Percentiles rank a stretch among this genome's conserved stretches.
Evolutionary conservation across 2,113 vertebrate genomes (phyloP).

Genomic region (Nannospalax galili): DNA sequence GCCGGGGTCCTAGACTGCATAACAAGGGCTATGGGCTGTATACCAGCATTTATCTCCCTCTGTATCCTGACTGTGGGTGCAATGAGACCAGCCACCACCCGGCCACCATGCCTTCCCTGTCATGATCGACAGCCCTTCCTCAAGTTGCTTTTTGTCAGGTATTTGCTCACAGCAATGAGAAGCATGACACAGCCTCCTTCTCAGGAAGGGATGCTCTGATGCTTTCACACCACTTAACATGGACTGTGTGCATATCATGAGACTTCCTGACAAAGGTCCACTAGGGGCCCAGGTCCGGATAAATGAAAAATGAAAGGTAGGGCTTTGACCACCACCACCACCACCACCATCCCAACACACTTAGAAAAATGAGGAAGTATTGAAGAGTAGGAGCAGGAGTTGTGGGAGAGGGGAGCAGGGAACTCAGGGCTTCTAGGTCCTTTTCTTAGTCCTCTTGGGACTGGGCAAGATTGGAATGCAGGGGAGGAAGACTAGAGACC

Average conservation of each 20-base stretch:
- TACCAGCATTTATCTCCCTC: background rate
- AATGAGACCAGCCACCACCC: background rate
- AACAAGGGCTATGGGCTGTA: background rate
- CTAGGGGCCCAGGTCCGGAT: background rate
- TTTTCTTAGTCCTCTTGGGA: background rate
- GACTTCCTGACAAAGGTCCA: slow-evolving; percentile 9
- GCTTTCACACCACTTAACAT: background rate
- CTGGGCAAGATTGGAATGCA: background rate
- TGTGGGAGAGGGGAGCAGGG: slow-evolving; percentile 30
- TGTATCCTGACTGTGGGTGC: background rate
- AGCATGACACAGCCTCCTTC: background rate
- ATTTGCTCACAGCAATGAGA: background rate
- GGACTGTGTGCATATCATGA: background rate
- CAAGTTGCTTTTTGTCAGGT: background rate
- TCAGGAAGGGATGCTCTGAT: background rate
- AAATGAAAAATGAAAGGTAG: background rate
- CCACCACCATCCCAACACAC: too few species aligned
- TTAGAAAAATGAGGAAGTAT: background rate
- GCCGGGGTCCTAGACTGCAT: too few species aligned
- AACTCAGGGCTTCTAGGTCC: background rate
- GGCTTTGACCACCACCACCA: too few species aligned
- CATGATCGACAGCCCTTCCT: background rate
- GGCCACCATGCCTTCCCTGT: background rate
- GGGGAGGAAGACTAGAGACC: background rate
- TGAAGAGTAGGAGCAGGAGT: slow-evolving; percentile 17